Percentiles rank a stretch among this genome's conserved stretches.
Evolutionary conservation across 1,140 invertebrate genomes (phyloP).

Genomic region (Lamellibrachia luymesi): DNA sequence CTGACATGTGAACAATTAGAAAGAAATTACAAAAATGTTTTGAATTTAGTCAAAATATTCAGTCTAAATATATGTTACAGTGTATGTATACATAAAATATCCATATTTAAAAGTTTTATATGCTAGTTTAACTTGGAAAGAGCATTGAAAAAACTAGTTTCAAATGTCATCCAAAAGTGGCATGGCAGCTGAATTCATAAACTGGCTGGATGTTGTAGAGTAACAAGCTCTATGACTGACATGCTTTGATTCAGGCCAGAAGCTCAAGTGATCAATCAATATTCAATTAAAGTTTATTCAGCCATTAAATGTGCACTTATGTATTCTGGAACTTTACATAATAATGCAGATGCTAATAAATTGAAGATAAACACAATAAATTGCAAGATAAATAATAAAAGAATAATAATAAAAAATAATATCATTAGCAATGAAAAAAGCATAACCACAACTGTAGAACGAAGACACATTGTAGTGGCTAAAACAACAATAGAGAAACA

Average conservation of each 20-base stretch:
- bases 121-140: too few relatives aligned
- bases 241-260: neutral
- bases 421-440: too few relatives aligned
- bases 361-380: neutral
- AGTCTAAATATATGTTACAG: too few relatives aligned
- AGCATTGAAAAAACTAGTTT: neutral
- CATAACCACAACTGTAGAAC: too few relatives aligned
- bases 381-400: too few relatives aligned
- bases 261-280: neutral
- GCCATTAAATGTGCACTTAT: neutral
- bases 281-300: neutral
- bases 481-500: too few relatives aligned
- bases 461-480: too few relatives aligned
- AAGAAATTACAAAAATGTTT: neutral
- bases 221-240: neutral
- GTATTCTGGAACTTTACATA: too few relatives aligned
- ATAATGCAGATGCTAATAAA: neutral
- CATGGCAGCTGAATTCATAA: neutral
- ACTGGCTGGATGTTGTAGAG: neutral
- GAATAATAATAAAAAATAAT: too few relatives aligned
- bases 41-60: neutral
- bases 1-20: too few relatives aligned
- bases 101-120: too few relatives aligned
- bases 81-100: too few relatives aligned
- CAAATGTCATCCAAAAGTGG: neutral